Conservation (phyloP, 2,113 vertebrate species). For the Microcebus lehilahytsara region DNA sequence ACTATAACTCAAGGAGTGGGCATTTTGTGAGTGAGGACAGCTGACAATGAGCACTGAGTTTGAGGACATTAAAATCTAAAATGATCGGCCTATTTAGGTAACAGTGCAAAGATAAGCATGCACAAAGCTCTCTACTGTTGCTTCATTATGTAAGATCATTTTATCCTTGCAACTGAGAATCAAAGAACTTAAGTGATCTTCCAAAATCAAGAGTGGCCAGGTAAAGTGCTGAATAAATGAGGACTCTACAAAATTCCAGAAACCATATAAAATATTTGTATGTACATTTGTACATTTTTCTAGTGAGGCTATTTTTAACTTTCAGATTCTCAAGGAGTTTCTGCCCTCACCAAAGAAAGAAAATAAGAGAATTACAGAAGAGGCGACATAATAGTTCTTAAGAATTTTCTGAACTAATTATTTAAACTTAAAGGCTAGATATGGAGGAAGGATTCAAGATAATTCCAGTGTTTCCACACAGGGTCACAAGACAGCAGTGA, state of each 20-base stretch:
- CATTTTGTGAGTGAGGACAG: background rate
- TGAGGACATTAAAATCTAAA: background rate
- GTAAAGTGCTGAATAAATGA: background rate
- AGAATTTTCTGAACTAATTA: background rate
- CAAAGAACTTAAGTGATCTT: background rate
- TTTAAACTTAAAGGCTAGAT: background rate
- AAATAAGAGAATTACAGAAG: background rate
- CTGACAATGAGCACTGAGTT: background rate
- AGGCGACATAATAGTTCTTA: background rate
- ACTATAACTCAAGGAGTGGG: background rate
- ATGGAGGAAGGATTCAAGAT: background rate
- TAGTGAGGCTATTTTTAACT: background rate
- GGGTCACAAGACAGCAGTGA: background rate
- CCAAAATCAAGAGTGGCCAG: background rate
- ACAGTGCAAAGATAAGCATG: background rate
- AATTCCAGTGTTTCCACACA: background rate
- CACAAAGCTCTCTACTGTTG: background rate
- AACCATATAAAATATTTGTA: background rate
- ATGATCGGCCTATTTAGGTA: background rate
- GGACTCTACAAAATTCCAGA: background rate
- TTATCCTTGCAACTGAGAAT: background rate
- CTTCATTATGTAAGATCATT: background rate
- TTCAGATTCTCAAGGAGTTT: background rate
- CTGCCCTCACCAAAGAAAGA: background rate
- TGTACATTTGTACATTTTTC: background rate